These are phyloP conservation scores for Danio albolineatus DNA, from an alignment of 2,797 vertebrate species.

Conservation along the genomic window DNA sequence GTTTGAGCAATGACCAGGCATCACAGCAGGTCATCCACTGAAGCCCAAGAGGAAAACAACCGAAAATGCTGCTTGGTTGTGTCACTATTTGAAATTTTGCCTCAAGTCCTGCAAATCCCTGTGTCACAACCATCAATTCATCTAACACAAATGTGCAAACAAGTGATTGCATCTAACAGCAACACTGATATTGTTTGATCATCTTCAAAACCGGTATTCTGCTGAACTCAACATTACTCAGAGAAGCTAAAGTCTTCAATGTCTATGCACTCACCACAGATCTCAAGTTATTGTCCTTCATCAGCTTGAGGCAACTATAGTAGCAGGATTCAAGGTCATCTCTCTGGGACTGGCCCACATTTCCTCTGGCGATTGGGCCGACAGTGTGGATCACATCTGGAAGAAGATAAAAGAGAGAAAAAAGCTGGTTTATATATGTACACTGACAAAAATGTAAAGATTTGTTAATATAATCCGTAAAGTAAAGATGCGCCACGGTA, in stretches of 20 bases:
- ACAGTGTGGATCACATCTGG: constrained; percentile 98
- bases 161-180: not conserved
- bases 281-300: constrained; percentile 88
- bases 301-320: constrained; percentile 90
- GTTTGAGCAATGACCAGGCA: not conserved
- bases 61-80: not conserved
- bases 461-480: constrained; percentile 10
- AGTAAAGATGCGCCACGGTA: constrained; percentile 1
- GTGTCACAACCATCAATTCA: not conserved
- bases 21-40: not conserved
- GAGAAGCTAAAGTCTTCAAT: not conserved
- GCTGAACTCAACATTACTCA: not conserved
- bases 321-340: constrained; percentile 94
- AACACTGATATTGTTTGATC: not conserved
- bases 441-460: not conserved
- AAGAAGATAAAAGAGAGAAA: constrained; percentile 35
- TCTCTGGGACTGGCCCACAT: constrained; percentile 85
- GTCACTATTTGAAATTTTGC: not conserved
- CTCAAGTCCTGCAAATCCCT: not conserved
- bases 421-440: not conserved
- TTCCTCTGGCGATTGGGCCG: constrained; percentile 93
- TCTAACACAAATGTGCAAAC: not conserved
- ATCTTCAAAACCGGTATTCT: no score
- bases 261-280: constrained; percentile 88
- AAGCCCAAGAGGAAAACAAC: not conserved